phyloP scores from a whole-genome alignment of 2,113 vertebrate species.

The Oreamnos americanus region DNA sequence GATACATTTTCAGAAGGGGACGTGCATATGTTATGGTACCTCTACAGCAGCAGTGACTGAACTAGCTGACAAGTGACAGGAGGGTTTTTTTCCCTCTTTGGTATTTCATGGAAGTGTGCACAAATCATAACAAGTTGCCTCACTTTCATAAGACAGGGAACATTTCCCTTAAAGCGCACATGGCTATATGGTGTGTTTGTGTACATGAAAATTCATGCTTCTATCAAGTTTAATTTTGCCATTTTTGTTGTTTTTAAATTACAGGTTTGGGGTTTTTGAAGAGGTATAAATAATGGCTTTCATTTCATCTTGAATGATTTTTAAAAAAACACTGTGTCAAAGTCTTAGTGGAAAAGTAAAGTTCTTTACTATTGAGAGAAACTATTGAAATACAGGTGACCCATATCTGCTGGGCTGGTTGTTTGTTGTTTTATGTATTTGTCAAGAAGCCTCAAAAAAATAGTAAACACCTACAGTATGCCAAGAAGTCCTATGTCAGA shows the following conservation, averaged over 20 bases:
- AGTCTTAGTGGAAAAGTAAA: background rate
- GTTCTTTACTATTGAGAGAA: background rate
- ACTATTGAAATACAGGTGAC: background rate
- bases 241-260: constrained; percentile 70
- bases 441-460: background rate
- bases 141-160: constrained; percentile 76
- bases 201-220: constrained; percentile 76
- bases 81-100: constrained; percentile 70
- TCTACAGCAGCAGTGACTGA: constrained; percentile 78
- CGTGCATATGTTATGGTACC: constrained; percentile 78
- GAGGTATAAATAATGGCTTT: constrained; percentile 52
- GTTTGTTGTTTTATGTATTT: background rate
- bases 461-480: background rate
- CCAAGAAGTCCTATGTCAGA: background rate
- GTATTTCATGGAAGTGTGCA: constrained; percentile 82
- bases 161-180: constrained; percentile 77
- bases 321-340: background rate
- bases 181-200: constrained; percentile 75
- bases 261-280: constrained; percentile 60
- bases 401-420: background rate
- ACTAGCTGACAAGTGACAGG: constrained; percentile 82
- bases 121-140: constrained; percentile 81
- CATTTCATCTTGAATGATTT: constrained; percentile 31
- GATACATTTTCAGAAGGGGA: constrained; percentile 77
- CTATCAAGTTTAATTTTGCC: constrained; percentile 75